A percentile compares a stretch with the other conserved stretches of the same genome.
These are phyloP conservation scores for Cuniculus paca DNA, from an alignment of 2,797 vertebrate species.

Conservation along the genomic window DNA sequence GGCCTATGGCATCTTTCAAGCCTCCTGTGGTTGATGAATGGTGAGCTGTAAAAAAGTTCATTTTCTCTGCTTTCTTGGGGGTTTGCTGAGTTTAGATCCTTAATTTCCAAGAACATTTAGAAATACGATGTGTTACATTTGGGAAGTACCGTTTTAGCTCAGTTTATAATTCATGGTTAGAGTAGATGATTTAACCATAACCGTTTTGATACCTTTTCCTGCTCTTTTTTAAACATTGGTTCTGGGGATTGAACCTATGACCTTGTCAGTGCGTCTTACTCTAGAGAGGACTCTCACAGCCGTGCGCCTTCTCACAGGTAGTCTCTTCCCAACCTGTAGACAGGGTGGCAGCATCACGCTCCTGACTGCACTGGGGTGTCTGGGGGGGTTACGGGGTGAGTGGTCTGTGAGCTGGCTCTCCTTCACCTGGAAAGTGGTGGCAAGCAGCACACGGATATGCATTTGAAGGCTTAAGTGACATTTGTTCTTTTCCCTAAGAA, in stretches of 20 bases:
- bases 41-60: conserved; percentile 60
- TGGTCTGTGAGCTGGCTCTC: neutral
- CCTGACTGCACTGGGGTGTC: neutral
- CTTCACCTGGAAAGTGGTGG: neutral
- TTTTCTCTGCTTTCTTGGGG: conserved; percentile 71
- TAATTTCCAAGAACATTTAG: conserved; percentile 71
- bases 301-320: neutral
- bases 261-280: neutral
- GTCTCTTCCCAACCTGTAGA: neutral
- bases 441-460: neutral
- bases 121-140: conserved; percentile 65
- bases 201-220: neutral
- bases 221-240: neutral
- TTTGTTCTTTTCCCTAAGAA: conserved; percentile 61
- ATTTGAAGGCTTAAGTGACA: neutral
- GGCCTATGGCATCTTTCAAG: neutral
- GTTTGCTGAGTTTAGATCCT: conserved; percentile 67
- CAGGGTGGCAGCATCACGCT: neutral
- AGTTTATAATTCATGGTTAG: conserved; percentile 21
- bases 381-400: neutral
- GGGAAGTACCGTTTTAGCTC: conserved; percentile 53
- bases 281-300: neutral
- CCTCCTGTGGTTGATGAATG: conserved; percentile 62
- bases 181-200: conserved; percentile 7
- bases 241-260: neutral